A percentile compares a stretch with the other conserved stretches of the same genome.
phyloP scores from a whole-genome alignment of 2,113 vertebrate genomes.

The Delphinus delphis region DNA sequence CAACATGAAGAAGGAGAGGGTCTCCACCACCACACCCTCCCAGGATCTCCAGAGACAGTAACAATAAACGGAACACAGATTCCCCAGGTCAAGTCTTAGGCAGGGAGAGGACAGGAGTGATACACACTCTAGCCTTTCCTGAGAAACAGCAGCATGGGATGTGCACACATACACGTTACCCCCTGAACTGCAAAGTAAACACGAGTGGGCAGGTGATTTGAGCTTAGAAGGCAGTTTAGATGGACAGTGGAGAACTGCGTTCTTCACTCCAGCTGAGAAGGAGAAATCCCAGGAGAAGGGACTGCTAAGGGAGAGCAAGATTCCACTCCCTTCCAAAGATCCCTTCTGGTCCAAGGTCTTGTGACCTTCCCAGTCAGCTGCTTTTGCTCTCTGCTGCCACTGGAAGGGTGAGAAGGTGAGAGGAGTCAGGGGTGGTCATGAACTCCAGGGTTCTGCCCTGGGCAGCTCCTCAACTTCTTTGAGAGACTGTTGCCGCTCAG shows the following conservation, averaged over 20 bases:
- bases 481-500: background rate
- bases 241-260: background rate
- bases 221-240: constrained; percentile 35
- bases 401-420: background rate
- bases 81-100: background rate
- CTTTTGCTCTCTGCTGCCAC: constrained; percentile 29
- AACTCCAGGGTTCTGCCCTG: background rate
- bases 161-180: background rate
- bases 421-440: background rate
- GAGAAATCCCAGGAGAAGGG: background rate
- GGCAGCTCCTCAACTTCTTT: background rate
- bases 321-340: background rate
- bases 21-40: background rate
- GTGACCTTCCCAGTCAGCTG: background rate
- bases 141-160: background rate
- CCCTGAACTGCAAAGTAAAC: constrained; percentile 52
- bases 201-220: background rate
- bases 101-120: constrained; percentile 7
- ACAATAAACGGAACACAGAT: background rate
- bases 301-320: background rate
- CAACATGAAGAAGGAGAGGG: background rate
- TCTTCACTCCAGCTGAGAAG: constrained; percentile 4
- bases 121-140: background rate
- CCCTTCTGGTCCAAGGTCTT: constrained; percentile 11
- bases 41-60: background rate